These are phyloP conservation scores for Andrena chrysosceles DNA, from an alignment of 2,888 invertebrate genomes.

Conservation along the genomic window DNA sequence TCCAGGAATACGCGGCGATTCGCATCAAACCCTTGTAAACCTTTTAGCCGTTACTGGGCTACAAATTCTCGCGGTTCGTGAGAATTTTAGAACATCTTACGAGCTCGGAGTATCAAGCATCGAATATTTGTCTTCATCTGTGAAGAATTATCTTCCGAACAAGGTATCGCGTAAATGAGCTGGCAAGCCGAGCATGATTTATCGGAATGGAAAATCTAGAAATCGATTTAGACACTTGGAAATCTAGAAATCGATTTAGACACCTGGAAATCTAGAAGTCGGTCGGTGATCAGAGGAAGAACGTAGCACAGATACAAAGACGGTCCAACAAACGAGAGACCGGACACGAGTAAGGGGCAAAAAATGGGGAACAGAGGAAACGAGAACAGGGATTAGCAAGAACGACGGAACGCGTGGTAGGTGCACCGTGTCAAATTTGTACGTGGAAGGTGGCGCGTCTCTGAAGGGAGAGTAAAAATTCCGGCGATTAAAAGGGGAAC, in stretches of 20 bases:
- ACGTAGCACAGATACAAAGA: not conserved
- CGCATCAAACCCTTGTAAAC: not conserved
- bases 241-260: not conserved
- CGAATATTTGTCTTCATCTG: not conserved
- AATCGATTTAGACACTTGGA: not conserved
- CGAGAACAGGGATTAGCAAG: slow-evolving; percentile 21
- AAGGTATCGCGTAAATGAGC: too few relatives aligned
- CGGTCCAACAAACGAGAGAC: not conserved
- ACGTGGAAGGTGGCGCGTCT: slow-evolving; percentile 25
- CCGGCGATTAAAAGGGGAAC: slow-evolving; percentile 59
- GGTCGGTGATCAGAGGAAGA: not conserved
- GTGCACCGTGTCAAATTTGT: slow-evolving; percentile 44
- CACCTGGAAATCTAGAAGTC: not conserved
- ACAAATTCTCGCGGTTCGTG: not conserved
- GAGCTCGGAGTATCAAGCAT: not conserved
- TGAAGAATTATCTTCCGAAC: too few relatives aligned
- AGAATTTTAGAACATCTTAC: not conserved
- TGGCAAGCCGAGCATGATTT: too few relatives aligned
- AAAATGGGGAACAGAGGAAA: slow-evolving; percentile 3
- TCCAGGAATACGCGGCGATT: not conserved
- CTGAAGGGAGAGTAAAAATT: slow-evolving; percentile 36
- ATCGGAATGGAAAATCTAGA: not conserved
- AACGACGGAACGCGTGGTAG: slow-evolving; percentile 8
- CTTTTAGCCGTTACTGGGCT: not conserved
- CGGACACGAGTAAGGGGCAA: not conserved